These are phyloP conservation scores for Hyppa rectilinea DNA, from an alignment of 2,888 invertebrate genomes.

Conservation along the genomic window DNA sequence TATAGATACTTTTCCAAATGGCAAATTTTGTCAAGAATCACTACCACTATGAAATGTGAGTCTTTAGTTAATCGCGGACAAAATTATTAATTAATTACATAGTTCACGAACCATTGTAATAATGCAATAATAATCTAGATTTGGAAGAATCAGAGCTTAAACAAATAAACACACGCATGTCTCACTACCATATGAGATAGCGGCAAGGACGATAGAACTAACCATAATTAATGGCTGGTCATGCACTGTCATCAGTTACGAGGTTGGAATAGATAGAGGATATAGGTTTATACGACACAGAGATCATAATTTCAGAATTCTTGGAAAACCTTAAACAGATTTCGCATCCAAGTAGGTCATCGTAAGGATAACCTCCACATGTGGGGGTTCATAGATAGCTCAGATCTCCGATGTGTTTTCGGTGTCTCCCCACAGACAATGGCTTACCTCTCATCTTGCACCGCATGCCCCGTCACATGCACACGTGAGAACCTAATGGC, in stretches of 20 bases:
- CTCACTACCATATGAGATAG: background rate
- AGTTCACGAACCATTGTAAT: background rate
- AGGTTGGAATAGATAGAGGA: too few species aligned
- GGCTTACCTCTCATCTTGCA: too few species aligned
- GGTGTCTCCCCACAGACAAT: too few species aligned
- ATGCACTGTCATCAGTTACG: background rate
- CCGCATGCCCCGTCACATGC: too few species aligned
- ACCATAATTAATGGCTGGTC: background rate
- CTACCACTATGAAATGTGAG: background rate
- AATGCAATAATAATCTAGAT: background rate
- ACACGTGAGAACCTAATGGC: too few species aligned
- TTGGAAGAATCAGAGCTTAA: constrained; percentile 1
- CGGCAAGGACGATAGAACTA: background rate
- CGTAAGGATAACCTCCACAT: too few species aligned
- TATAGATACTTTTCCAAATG: background rate
- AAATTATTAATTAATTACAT: background rate
- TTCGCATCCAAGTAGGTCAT: too few species aligned
- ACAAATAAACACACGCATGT: background rate
- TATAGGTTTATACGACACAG: too few species aligned
- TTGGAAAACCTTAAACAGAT: too few species aligned
- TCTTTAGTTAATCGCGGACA: background rate
- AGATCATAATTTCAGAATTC: too few species aligned
- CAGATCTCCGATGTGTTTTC: too few species aligned
- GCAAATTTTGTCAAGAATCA: background rate
- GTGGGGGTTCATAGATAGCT: too few species aligned